These are phyloP conservation scores for Pelobates fuscus DNA, from an alignment of 2,113 vertebrate genomes.

Conservation along the genomic window DNA sequence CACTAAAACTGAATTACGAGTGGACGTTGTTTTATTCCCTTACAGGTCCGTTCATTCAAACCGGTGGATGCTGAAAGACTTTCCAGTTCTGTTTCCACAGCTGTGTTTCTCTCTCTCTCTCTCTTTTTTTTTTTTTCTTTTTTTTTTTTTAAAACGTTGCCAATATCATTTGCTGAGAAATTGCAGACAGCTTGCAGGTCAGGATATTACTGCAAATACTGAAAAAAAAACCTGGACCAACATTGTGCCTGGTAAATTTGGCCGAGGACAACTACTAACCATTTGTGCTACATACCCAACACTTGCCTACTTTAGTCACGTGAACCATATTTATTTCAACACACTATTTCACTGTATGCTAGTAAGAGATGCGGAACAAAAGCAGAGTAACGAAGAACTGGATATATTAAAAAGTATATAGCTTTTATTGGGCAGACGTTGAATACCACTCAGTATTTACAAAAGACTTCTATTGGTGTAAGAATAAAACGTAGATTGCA, in stretches of 20 bases:
- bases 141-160: not conserved
- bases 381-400: not conserved
- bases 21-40: conserved; percentile 10
- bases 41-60: not conserved
- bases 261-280: too few relatives aligned
- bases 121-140: not conserved
- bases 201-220: too few relatives aligned
- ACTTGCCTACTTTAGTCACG: too few relatives aligned
- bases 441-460: conserved; percentile 66
- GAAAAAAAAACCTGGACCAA: too few relatives aligned
- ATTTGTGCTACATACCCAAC: too few relatives aligned
- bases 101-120: conserved; percentile 25
- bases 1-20: conserved; percentile 12
- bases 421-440: conserved; percentile 61
- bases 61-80: not conserved
- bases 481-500: conserved; percentile 41
- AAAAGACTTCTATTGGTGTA: conserved; percentile 52
- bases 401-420: conserved; percentile 42
- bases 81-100: conserved; percentile 15
- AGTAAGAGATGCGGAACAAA: not conserved
- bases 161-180: not conserved
- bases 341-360: not conserved
- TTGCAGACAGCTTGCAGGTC: not conserved
- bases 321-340: too few relatives aligned
- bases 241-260: too few relatives aligned